phyloP scores from a whole-genome alignment of 2,888 invertebrate species.

The Sisyra terminalis region DNA sequence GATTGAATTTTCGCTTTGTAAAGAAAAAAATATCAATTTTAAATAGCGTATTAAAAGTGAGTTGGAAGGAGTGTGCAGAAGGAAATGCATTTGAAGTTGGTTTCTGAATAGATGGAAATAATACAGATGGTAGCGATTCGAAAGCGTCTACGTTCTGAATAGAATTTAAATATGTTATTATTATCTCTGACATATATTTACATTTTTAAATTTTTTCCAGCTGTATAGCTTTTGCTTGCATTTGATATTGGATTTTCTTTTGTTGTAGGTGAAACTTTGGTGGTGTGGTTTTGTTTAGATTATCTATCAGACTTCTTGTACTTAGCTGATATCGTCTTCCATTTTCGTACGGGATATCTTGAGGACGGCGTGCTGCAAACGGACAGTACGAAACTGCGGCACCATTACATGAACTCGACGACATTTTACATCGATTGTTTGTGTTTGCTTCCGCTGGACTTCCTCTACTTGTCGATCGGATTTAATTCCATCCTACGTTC shows the following conservation, averaged over 20 bases:
- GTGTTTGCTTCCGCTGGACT: conserved; percentile 93
- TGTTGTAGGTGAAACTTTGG: conserved; percentile 62
- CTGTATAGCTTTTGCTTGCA: no score
- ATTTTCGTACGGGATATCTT: conserved; percentile 92
- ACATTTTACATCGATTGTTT: conserved; percentile 98
- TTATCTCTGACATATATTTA: no score
- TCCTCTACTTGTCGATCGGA: conserved; percentile 93
- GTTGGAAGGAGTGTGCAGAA: no score
- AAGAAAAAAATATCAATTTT: no score
- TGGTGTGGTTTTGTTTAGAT: conserved; percentile 94
- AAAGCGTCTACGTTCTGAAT: no score
- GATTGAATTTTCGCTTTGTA: no score
- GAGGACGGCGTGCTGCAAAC: conserved; percentile 97
- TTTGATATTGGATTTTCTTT: conserved; percentile 15
- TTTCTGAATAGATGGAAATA: no score
- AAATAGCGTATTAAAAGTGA: no score
- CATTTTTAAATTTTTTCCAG: no score
- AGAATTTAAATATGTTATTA: no score
- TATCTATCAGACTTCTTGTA: conserved; percentile 94
- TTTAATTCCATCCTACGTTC: conserved; percentile 91
- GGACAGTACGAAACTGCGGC: conserved; percentile 79
- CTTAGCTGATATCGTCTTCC: conserved; percentile 89
- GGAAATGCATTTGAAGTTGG: no score
- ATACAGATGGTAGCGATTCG: no score
- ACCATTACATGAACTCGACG: conserved; percentile 91